These are phyloP conservation scores for Poecilia picta DNA, from an alignment of 2,797 vertebrate species.

Conservation along the genomic window DNA sequence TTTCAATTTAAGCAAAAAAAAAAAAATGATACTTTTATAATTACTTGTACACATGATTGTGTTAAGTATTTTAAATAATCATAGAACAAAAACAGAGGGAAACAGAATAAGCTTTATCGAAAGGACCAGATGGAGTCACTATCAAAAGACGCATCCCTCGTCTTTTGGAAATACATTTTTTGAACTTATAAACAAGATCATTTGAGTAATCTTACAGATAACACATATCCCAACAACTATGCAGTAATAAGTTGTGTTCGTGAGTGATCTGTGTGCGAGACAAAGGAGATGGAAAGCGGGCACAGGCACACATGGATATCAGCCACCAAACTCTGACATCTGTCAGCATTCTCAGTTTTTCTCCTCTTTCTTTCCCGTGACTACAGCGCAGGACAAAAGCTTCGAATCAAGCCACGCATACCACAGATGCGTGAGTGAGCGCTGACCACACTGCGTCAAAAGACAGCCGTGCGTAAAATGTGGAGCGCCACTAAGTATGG, in stretches of 20 bases:
- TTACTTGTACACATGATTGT: background rate
- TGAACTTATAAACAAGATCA: background rate
- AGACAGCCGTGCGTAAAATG: slow-evolving; percentile 60
- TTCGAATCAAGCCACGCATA: slow-evolving; percentile 3
- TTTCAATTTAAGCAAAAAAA: background rate
- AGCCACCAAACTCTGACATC: slow-evolving; percentile 32
- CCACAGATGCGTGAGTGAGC: background rate
- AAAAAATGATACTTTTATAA: background rate
- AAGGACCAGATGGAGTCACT: background rate
- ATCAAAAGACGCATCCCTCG: background rate
- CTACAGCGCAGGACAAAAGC: slow-evolving; percentile 14
- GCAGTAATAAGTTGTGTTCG: background rate
- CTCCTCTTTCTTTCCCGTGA: background rate
- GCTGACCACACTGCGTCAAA: slow-evolving; percentile 71
- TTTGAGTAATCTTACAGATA: no score
- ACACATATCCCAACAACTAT: background rate
- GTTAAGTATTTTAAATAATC: background rate
- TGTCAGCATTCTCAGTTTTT: slow-evolving; percentile 35
- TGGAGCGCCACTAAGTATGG: slow-evolving; percentile 25
- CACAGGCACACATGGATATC: slow-evolving; percentile 12
- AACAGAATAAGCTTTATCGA: background rate
- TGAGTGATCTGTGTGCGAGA: background rate
- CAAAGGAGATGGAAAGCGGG: background rate
- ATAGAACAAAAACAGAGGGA: background rate
- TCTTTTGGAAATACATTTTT: background rate